Evolutionary conservation across 2,797 vertebrate species (phyloP), one percentile per base, ranked within the genome.

Genomic region (Geotrypetes seraphini): DNA sequence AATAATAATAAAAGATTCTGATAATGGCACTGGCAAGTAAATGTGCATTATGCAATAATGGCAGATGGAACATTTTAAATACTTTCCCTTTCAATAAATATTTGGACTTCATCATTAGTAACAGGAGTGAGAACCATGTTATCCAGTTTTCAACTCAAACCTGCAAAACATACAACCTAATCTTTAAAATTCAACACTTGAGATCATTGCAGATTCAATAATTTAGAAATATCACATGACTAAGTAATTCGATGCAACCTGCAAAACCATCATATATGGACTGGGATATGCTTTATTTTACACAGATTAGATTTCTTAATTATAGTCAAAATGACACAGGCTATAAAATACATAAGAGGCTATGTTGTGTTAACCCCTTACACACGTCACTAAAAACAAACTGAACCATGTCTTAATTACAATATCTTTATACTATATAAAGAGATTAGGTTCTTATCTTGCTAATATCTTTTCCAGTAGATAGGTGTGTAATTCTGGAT

Each of bases 11-110:
- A 68, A 73, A 64, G 63, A 49, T 68, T 56, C 68, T 65, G 42
- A 68, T 59, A 75, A 74, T 82, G 78, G 81, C 81, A 84, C 68
- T 77, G 79, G 79, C 79, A 83, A 79, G 81, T 75, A 75, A n/a
- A 54, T 47, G 61, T n/a, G 66, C 65, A 75, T 72, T 50, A 56
- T 52, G 51, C 63, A 69, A 63, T 61, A 69, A 72, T 70, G 73
- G 62, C 67, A 78, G 66, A 63, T 70, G 56, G 51, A 63, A 66
- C 42, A 53, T 47, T 59, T 60, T 63, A 68, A 72, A 71, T 73
- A 69, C 10, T 56, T 70, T 54, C 52, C 49, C 69, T 48, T 64
- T 63, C 69, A 77, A 82, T 79, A 78, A 79, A 79, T 81, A 79
- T 66, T 75, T 53, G 71, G 63, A 75, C 60, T 71, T 73, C 42